Evolutionary conservation across 64 coral and sea anemone genomes (phyloP), one percentile per base, ranked within the genome.

Genomic region (Porites lutea): DNA sequence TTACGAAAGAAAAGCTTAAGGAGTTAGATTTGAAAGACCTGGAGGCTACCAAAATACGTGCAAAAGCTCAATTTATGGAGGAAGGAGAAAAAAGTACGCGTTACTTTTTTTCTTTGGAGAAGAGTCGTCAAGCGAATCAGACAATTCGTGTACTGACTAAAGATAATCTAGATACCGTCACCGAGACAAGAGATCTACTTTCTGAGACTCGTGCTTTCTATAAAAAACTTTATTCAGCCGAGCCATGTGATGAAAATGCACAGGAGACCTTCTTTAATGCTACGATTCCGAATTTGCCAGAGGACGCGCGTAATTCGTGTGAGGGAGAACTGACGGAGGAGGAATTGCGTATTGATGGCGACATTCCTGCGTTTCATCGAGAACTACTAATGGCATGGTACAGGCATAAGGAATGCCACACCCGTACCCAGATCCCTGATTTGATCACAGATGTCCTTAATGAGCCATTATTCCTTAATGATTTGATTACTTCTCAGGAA

Each of bases 11-110:
- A 46, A 66, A 85, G 19, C 58, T 85, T 16, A 65, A 60, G 64
- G 4, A 44, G 51, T 61, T 85, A 14, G 59, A 85, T 18, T 14
- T n/a, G 21, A 46, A 46, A 22, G 62, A 85, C 3, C 64, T 85
- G 14, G 82, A 67, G 37, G 82, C 82, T 18, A 27, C 45, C 13
- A 53, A 68, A 46, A 60, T 85, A 65, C 58, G 82, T 18, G 27
- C 82, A 13, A 65, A 85, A 85, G 22, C 16, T 21, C 58, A 85
- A 63, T 62, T 48, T 13, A 6, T 47, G 21, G 82, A 85, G 47
- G 82, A 85, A 51, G 62, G 82, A 11, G 82, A 85, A 85, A 85
- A 22, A 61, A 85, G 82, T 47, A 85, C 82, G 15, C 51, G 58
- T 47, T 85, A 67, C 45, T 85, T 85, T 63, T 85, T 27, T 60